Conservation (phyloP, 2,113 vertebrate species). For the Chaetura pelagica region DNA sequence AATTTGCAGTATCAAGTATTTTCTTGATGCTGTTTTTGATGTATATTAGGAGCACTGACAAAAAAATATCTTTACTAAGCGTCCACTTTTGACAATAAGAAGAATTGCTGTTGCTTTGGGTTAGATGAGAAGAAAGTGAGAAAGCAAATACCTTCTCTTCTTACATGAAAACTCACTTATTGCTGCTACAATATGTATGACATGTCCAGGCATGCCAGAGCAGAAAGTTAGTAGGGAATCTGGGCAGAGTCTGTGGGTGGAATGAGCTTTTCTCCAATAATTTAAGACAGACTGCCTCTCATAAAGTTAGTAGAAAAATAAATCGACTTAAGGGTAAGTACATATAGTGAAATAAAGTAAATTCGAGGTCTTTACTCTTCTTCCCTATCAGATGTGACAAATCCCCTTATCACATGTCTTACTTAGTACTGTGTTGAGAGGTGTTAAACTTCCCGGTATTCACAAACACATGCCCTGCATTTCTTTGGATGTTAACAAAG, state of each 20-base stretch:
- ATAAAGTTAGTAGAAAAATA: not conserved
- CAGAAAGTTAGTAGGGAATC: not conserved
- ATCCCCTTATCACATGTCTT: not conserved
- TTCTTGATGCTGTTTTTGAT: not conserved
- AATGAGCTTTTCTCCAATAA: not conserved
- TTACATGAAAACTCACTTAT: not conserved
- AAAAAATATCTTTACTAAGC: not conserved
- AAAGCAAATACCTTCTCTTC: not conserved
- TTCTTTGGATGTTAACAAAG: not conserved
- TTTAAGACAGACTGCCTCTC: not conserved
- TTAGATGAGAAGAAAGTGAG: not conserved
- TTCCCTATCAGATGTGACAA: not conserved
- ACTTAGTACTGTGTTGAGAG: too few species aligned
- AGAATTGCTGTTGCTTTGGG: not conserved
- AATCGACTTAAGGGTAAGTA: not conserved
- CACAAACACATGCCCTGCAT: not conserved
- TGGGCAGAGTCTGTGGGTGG: not conserved
- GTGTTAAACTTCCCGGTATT: not conserved
- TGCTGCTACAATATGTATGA: not conserved
- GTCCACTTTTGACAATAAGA: not conserved
- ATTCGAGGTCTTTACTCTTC: not conserved
- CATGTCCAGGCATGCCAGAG: not conserved
- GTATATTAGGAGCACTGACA: not conserved
- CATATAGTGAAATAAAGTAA: not conserved
- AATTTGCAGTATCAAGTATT: not conserved